A percentile compares a stretch with the other conserved stretches of the same genome.
Evolutionary conservation across 1,140 invertebrate genomes (phyloP).

Genomic region (Pachypeltis micranthus): DNA sequence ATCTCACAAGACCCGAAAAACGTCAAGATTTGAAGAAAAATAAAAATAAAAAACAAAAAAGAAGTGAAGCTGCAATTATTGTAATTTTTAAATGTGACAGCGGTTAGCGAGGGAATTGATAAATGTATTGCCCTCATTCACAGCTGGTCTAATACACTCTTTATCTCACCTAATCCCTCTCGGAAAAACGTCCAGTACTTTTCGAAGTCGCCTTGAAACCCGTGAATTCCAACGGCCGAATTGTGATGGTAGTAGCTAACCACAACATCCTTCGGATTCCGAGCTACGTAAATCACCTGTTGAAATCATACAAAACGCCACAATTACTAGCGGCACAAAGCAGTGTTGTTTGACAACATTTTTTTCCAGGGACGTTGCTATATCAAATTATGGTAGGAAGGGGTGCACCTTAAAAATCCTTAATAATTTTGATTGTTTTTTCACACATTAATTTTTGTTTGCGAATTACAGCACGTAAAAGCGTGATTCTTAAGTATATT

Average conservation of each 20-base stretch:
- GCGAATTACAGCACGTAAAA: too few relatives aligned
- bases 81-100: background rate
- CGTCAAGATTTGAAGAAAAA: background rate
- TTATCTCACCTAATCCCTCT: conserved; percentile 38
- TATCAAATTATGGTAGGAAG: too few relatives aligned
- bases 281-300: conserved; percentile 56
- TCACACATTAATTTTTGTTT: too few relatives aligned
- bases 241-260: conserved; percentile 75
- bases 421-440: too few relatives aligned
- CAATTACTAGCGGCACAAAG: too few relatives aligned
- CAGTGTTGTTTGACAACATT: too few relatives aligned
- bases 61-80: background rate
- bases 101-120: too few relatives aligned
- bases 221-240: conserved; percentile 53
- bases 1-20: background rate
- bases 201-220: conserved; percentile 56
- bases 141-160: background rate
- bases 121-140: background rate
- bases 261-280: conserved; percentile 75
- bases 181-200: conserved; percentile 65
- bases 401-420: too few relatives aligned
- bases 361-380: too few relatives aligned
- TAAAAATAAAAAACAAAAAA: background rate
- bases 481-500: too few relatives aligned
- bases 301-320: background rate